phyloP scores from a whole-genome alignment of 2,797 vertebrate genomes.

The Pangasius mekongensis region DNA sequence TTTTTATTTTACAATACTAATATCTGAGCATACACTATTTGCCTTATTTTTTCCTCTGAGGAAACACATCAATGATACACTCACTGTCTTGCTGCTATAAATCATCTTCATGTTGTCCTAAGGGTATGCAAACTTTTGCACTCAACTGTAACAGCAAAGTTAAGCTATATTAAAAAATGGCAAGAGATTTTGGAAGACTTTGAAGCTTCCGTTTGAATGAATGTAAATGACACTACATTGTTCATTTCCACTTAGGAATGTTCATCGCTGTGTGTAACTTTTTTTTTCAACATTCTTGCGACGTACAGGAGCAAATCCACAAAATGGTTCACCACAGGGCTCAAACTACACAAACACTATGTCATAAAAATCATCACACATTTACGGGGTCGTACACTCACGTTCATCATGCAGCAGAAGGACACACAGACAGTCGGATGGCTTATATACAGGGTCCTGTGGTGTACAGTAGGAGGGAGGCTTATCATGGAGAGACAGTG shows the following conservation, averaged over 20 bases:
- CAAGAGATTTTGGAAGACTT: conserved; percentile 28
- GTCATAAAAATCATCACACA: conserved; percentile 55
- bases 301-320: conserved; percentile 49
- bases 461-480: conserved; percentile 34
- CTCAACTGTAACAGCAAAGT: not conserved
- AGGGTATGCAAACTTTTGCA: conserved; percentile 26
- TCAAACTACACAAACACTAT: conserved; percentile 50
- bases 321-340: conserved; percentile 45
- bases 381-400: conserved; percentile 46
- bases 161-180: conserved; percentile 33
- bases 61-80: not conserved
- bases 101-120: not conserved
- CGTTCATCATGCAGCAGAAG: conserved; percentile 56
- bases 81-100: not conserved
- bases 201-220: conserved; percentile 23
- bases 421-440: conserved; percentile 36
- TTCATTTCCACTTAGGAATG: conserved; percentile 31
- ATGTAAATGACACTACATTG: conserved; percentile 43
- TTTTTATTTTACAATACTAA: not conserved
- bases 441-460: conserved; percentile 44
- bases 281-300: conserved; percentile 28
- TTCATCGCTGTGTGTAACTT: conserved; percentile 24
- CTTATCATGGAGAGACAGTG: conserved; percentile 47
- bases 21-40: not conserved
- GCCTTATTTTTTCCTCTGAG: not conserved